Percentiles rank a stretch among this genome's conserved stretches.
Evolutionary conservation across 2,888 invertebrate species (phyloP).

Genomic region (Sinotaia quadrata): DNA sequence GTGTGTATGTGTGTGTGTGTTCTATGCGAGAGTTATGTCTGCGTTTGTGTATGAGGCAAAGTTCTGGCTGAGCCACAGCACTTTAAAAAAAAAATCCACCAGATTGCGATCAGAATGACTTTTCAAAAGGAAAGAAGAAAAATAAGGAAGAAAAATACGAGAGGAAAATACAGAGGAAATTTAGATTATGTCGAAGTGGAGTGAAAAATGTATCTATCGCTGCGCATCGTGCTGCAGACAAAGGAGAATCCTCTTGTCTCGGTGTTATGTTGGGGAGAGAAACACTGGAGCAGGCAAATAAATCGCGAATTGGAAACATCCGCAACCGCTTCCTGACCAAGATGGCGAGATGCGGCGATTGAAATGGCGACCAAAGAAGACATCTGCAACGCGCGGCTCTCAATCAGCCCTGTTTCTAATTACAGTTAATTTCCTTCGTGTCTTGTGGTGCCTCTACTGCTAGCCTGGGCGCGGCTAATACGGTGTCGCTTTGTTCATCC

Average conservation of each 20-base stretch:
- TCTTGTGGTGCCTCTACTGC: slow-evolving; percentile 25
- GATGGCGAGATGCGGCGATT: slow-evolving; percentile 10
- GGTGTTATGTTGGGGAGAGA: slow-evolving; percentile 23
- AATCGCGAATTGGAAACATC: slow-evolving; percentile 36
- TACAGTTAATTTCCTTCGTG: slow-evolving; percentile 38
- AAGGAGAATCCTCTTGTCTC: slow-evolving; percentile 5
- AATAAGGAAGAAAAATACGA: neutral
- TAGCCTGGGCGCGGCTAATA: slow-evolving; percentile 32
- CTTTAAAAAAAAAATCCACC: too few relatives aligned
- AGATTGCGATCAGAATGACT: neutral
- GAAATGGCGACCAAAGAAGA: slow-evolving; percentile 15
- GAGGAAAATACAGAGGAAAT: neutral
- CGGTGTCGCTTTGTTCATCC: slow-evolving; percentile 50
- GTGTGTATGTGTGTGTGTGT: too few relatives aligned
- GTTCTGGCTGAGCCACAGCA: too few relatives aligned
- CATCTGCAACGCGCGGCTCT: slow-evolving; percentile 23
- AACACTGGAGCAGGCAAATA: slow-evolving; percentile 32
- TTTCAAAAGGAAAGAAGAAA: neutral
- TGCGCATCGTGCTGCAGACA: neutral
- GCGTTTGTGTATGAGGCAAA: too few relatives aligned
- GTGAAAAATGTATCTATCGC: too few relatives aligned
- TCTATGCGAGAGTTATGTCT: too few relatives aligned
- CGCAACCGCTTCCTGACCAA: slow-evolving; percentile 31
- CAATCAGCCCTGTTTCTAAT: slow-evolving; percentile 35
- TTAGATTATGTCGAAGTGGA: too few relatives aligned